Conservation (phyloP, 2,888 invertebrate species). For the Netelia inedita region DNA sequence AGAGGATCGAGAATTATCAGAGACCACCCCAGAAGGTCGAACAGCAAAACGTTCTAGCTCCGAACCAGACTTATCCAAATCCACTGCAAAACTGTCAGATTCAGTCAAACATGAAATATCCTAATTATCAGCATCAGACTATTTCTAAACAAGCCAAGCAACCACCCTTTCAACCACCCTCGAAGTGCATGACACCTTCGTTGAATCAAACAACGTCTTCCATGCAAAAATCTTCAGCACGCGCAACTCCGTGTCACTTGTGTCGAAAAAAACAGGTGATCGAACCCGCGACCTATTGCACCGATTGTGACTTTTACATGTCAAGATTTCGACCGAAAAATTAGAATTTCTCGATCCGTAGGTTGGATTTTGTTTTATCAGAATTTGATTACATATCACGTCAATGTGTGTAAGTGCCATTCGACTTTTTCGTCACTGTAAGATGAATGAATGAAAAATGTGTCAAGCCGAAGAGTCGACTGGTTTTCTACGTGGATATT, state of each 20-base stretch:
- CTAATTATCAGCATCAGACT: constrained; percentile 89
- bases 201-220: constrained; percentile 90
- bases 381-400: constrained; percentile 39
- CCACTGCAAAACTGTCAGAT: constrained; percentile 81
- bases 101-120: constrained; percentile 83
- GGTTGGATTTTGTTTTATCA: constrained; percentile 33
- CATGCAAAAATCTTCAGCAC: constrained; percentile 89
- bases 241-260: constrained; percentile 92
- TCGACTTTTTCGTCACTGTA: constrained; percentile 51
- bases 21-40: constrained; percentile 85
- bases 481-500: constrained; percentile 33
- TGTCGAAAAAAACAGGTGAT: constrained; percentile 94
- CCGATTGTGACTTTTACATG: constrained; percentile 97
- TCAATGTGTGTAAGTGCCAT: constrained; percentile 62
- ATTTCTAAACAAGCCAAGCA: constrained; percentile 87
- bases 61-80: constrained; percentile 82
- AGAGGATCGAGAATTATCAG: constrained; percentile 77
- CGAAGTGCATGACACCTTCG: constrained; percentile 88
- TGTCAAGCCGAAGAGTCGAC: constrained; percentile 42
- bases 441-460: constrained; percentile 1
- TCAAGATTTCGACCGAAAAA: constrained; percentile 91
- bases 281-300: constrained; percentile 93
- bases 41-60: constrained; percentile 79
- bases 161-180: constrained; percentile 91
- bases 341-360: constrained; percentile 73